A percentile compares a stretch with the other conserved stretches of the same genome.
These are phyloP conservation scores for Anisognathus igniventris DNA, from an alignment of 2,797 vertebrate genomes.

Conservation along the genomic window DNA sequence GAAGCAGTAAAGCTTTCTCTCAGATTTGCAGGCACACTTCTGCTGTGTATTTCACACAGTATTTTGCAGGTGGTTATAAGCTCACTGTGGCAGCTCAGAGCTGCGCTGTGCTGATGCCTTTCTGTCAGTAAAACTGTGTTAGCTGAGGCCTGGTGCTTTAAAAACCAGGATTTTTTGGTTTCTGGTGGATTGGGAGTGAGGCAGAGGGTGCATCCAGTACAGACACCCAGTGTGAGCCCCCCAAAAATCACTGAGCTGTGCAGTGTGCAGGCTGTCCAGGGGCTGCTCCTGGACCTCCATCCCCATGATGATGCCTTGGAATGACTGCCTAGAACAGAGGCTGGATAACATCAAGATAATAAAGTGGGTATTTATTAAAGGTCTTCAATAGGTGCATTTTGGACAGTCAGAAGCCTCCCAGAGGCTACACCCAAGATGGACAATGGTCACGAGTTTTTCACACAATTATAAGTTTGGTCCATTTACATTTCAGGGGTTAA, in stretches of 20 bases:
- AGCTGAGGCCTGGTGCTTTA: neutral
- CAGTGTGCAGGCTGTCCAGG: neutral
- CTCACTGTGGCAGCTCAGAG: neutral
- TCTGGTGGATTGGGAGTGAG: neutral
- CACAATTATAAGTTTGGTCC: neutral
- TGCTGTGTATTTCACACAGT: neutral
- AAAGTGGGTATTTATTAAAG: neutral
- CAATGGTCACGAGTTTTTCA: rapidly evolving
- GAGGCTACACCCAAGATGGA: rapidly evolving
- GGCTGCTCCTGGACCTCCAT: neutral
- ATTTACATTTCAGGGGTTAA: neutral
- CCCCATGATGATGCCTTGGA: neutral
- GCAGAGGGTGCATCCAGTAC: neutral
- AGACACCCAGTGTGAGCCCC: too few relatives aligned
- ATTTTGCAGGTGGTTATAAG: neutral
- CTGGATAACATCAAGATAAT: neutral
- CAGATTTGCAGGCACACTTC: neutral
- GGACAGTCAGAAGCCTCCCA: too few relatives aligned
- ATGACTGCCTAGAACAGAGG: neutral
- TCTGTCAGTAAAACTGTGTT: neutral
- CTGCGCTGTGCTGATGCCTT: neutral
- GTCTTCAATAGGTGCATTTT: rapidly evolving
- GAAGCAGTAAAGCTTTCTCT: neutral
- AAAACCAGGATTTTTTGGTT: neutral
- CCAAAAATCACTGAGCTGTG: neutral